phyloP scores from a whole-genome alignment of 2,888 invertebrate genomes.

The Hybos culiciformis region DNA sequence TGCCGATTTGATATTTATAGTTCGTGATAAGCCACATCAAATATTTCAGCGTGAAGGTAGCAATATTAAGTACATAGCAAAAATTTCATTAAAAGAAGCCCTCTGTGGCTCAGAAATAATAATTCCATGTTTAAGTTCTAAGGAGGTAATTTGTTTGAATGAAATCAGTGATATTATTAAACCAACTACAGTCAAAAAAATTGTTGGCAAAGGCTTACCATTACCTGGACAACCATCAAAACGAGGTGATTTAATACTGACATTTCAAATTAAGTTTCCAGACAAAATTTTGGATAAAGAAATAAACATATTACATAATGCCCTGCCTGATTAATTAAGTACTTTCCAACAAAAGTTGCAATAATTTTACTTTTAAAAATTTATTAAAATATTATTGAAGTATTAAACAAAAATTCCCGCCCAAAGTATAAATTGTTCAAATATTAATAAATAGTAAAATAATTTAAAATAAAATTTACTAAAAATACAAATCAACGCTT shows the following conservation, averaged over 20 bases:
- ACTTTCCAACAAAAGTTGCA: too few relatives aligned
- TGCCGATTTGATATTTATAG: constrained; percentile 93
- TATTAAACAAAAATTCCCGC: too few relatives aligned
- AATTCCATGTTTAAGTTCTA: constrained; percentile 79
- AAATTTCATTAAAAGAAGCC: constrained; percentile 78
- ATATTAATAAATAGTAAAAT: too few relatives aligned
- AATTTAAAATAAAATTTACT: too few relatives aligned
- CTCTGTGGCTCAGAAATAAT: constrained; percentile 76
- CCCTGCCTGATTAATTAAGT: too few relatives aligned
- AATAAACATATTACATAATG: constrained; percentile 77
- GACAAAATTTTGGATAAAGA: constrained; percentile 60
- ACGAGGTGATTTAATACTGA: constrained; percentile 82
- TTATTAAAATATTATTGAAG: too few relatives aligned
- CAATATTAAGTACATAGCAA: constrained; percentile 78
- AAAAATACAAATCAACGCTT: too few relatives aligned
- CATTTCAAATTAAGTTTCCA: constrained; percentile 92
- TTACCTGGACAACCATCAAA: constrained; percentile 83
- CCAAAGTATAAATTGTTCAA: too few relatives aligned
- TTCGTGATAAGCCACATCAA: constrained; percentile 85
- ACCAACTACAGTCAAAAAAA: constrained; percentile 74
- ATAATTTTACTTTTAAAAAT: too few relatives aligned
- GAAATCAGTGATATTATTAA: constrained; percentile 71
- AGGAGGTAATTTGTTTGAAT: constrained; percentile 66
- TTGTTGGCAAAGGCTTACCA: constrained; percentile 82
- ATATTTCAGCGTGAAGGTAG: constrained; percentile 85